Conservation (phyloP, 2,888 invertebrate genomes). For the Polyploca ridens region DNA sequence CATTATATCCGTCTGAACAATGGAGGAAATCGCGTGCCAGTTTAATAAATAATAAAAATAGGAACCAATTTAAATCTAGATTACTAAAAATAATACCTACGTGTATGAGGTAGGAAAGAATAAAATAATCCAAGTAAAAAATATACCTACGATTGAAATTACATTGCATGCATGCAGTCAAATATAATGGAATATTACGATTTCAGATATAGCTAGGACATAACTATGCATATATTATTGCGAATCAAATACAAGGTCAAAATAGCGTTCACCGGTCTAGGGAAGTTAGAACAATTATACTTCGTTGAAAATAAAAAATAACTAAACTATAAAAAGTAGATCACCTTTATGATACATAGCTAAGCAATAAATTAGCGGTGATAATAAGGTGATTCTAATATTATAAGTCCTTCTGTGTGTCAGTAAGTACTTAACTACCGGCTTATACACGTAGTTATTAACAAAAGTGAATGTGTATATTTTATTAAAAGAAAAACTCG, state of each 20-base stretch:
- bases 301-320: background rate
- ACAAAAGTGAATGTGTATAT: background rate
- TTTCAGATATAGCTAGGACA: background rate
- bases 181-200: background rate
- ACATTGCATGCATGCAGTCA: background rate
- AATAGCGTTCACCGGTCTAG: slow-evolving; percentile 35
- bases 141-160: background rate
- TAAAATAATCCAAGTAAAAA: background rate
- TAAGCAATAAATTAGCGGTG: background rate
- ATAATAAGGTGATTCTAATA: background rate
- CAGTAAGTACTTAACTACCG: background rate
- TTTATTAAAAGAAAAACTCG: background rate
- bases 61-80: background rate
- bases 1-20: too few species aligned
- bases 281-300: background rate
- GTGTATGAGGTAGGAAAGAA: background rate
- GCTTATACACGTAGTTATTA: background rate
- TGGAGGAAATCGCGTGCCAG: too few species aligned
- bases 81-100: too few species aligned
- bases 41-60: too few species aligned
- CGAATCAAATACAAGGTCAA: slow-evolving; percentile 33
- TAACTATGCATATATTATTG: background rate
- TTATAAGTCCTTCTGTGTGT: background rate
- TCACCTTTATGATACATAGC: slow-evolving; percentile 16
- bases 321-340: slow-evolving; percentile 17